Conservation (phyloP, 2,113 vertebrate species). For the Plecotus auritus region DNA sequence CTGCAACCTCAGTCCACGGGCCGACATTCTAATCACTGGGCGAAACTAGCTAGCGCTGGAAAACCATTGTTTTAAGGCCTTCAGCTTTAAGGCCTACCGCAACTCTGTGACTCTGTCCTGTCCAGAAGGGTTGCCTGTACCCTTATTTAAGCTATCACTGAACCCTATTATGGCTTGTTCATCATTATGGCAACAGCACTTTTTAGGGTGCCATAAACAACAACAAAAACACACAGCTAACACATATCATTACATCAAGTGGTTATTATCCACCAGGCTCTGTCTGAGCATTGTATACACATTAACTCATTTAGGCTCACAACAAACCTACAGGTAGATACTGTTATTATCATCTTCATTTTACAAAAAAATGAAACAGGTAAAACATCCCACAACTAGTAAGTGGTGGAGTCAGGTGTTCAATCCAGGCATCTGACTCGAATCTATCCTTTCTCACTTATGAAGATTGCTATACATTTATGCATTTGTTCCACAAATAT, state of each 20-base stretch:
- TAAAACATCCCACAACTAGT: not conserved
- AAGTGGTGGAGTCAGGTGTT: not conserved
- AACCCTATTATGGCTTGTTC: not conserved
- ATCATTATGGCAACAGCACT: not conserved
- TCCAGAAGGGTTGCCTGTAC: not conserved
- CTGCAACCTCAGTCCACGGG: too few species aligned
- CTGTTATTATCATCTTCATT: slow-evolving; percentile 21
- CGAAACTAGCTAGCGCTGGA: not conserved
- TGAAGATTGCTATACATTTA: not conserved
- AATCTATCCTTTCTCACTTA: not conserved
- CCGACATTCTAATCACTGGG: too few species aligned
- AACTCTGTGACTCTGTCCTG: not conserved
- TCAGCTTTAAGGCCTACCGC: not conserved
- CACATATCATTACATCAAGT: not conserved
- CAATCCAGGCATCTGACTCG: not conserved
- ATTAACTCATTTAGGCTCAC: slow-evolving; percentile 5
- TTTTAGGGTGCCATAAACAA: not conserved
- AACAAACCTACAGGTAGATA: not conserved
- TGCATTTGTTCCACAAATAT: not conserved
- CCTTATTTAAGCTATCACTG: not conserved
- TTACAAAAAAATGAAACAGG: not conserved
- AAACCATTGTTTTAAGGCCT: not conserved
- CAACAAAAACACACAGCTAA: not conserved
- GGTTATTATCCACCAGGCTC: not conserved
- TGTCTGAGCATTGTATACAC: not conserved